These are phyloP conservation scores for Sesamia inferens DNA, from an alignment of 2,888 invertebrate species.

Conservation along the genomic window DNA sequence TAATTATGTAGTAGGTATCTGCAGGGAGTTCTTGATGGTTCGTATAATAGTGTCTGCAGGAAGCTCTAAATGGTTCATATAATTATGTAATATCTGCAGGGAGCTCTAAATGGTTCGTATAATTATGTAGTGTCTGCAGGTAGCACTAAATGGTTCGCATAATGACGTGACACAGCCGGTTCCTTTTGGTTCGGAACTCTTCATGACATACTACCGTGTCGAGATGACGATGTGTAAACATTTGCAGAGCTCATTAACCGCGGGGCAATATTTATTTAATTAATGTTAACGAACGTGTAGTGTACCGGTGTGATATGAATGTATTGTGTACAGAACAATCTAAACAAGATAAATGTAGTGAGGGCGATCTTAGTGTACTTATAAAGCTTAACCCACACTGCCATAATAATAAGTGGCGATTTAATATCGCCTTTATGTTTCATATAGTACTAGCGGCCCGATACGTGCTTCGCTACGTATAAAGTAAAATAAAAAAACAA, in stretches of 20 bases:
- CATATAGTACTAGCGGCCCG: too few species aligned
- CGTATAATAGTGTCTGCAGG: too few species aligned
- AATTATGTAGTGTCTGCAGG: background rate
- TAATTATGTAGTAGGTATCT: background rate
- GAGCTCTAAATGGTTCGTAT: background rate
- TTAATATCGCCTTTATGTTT: background rate
- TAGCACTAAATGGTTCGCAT: background rate
- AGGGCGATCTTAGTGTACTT: background rate
- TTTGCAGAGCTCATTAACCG: slow-evolving; percentile 30
- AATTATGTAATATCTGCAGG: background rate
- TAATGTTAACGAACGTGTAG: slow-evolving; percentile 16
- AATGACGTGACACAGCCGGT: background rate
- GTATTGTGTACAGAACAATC: slow-evolving; percentile 21
- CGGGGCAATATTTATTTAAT: slow-evolving; percentile 30
- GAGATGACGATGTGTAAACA: slow-evolving; percentile 24
- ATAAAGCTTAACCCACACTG: background rate
- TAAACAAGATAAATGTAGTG: slow-evolving; percentile 38
- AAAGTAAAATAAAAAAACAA: too few species aligned
- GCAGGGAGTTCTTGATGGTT: background rate
- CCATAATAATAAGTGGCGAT: background rate
- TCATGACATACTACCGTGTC: background rate
- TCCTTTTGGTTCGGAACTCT: background rate
- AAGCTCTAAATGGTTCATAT: background rate
- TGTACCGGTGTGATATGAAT: slow-evolving; percentile 2
- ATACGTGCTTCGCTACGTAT: too few species aligned